Base-by-base conservation (phyloP, 2,888 invertebrate species). In the Drosophila hamatofila region DNA sequence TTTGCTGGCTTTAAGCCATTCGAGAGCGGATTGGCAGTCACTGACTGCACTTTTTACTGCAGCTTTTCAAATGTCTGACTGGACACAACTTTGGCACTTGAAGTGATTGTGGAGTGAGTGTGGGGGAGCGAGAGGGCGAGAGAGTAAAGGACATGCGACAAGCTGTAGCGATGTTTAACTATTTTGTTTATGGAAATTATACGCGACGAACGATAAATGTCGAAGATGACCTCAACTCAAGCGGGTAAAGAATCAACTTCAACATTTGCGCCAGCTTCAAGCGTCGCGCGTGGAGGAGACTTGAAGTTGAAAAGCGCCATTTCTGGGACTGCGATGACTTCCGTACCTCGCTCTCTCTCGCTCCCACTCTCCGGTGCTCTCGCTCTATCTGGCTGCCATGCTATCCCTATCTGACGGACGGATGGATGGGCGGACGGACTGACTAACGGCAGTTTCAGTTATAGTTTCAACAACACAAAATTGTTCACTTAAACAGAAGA, bases 121-220 rank as follows among this genome's bases (percentile, higher is more conserved):
- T n/a, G n/a, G n/a, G n/a, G n/a, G n/a, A n/a, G n/a, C n/a, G n/a
- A n/a, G n/a, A n/a, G n/a, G n/a, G 7, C 7, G 37, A 4, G 30
- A 30, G 18, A 21, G 11, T 8, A 7, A 12, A 41, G 46, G 61
- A 66, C 52, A 70, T 64, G 74, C 58, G 62, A 77, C 77, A 80
- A 80, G 49, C 65, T 80, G 48, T 55, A 52, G 72, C 71, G 59
- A 72, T 75, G 83, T 67, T 83, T 67, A 80, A 83, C 83, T 80
- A 83, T 80, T 80, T 88, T 86, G 87, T 81, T 86, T 86, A 88
- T 88, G 87, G 76, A 81, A 86, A 83, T 86, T 78, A 76, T 71
- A 72, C 55, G 69, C 51, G 49, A 52, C 49, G 37, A 39, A 54
- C 54, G 54, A 51, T 63, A 60, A 69, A 78, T 66, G 78, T 54